Base-by-base conservation (phyloP, 2,888 invertebrate genomes). In the Lypha dubia region DNA sequence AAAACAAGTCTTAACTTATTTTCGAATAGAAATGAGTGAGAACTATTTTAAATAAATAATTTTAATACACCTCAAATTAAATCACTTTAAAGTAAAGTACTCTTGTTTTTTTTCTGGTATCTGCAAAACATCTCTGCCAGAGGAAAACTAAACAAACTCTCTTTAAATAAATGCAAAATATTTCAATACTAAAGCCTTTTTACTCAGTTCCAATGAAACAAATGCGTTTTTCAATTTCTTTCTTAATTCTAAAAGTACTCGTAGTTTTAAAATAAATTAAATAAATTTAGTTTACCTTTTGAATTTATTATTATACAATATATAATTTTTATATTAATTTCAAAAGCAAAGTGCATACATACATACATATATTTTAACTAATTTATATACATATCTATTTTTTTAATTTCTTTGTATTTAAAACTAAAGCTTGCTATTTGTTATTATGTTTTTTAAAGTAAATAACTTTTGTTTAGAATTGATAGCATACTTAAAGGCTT, bases 271-370 rank as follows among this genome's bases (percentile, higher is more conserved):
- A 60, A 38, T 38, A 22, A 32, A 28, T 62, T 28, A 68, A 28
- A 68, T 32, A 53, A 51, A 38, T 46, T 13, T 13, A 32, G 28
- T 28, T 56, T 77, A 41, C 38, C 17, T 49, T 67, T 60, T 51
- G 13, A 24, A 11, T 38, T 63, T 49, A 63, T 32, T 9, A 46
- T 62, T n/a, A n/a, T n/a, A n/a, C n/a, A n/a, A 28, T 58, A 28
- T 62, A 63, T n/a, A n/a, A n/a, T 56, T 22, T 67, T 53, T 70
- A 41, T 20, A 20, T 46, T 44, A 44, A 53, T 58, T 62, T 76
- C 60, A 71, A 77, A 81, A 74, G 77, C 79, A 85, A 83, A 85
- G 80, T 83, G 83, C 60, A 70, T 65, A 58, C 62, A 65, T 84
- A 86, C 81, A 38, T 38, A 38, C n/a, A 44, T 44, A n/a, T 77